Evolutionary conservation across 2,797 vertebrate genomes (phyloP), one percentile per base, ranked within the genome.

Genomic region (Tamandua tetradactyla): DNA sequence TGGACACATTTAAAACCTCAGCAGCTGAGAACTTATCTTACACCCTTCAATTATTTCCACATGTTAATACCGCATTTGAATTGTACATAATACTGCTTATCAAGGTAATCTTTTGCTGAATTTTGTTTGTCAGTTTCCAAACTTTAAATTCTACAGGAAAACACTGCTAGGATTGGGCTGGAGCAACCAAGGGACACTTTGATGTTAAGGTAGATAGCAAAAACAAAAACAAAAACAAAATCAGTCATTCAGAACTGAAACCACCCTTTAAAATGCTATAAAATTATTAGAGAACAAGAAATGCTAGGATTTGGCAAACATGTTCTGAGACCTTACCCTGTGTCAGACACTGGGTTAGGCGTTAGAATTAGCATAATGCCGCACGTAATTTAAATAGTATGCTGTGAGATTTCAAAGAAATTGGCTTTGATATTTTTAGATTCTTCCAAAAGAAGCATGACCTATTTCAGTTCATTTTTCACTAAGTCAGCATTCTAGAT

Each of bases 241-340:
- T 2, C 2, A 42, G 5, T 47, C 55, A 0, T 11, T 80, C 27
- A 20, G 55, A 80, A 52, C 0, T 3, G 22, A 79, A 27, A 76
- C 17, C 35, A 8, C 17, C 30, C 5, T 72, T 64, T 47, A 49
- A 55, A 37, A 5, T 1, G 35, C 57, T 9, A 1, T 15, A 37
- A 44, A 69, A n/a, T 55, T 27, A 12, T 52, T 25, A 10, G 22
- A 57, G 61, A 30, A 42, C 20, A 18, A 37, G 44, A 79, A n/a
- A 71, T 11, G 23, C 3, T 84, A 2, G n/a, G 3, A 15, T 4
- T 15, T 1, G 49, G 82, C 47, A 23, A 66, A n/a, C 4, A 6
- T 37, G 11, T 52, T 17, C 71, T 1, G 57, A 25, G 42, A 44
- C 7, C 5, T 20, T 5, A 0, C 35, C 27, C 0, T 1, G 1